Conservation (phyloP, 2,113 vertebrate genomes). For the Austrofundulus limnaeus region DNA sequence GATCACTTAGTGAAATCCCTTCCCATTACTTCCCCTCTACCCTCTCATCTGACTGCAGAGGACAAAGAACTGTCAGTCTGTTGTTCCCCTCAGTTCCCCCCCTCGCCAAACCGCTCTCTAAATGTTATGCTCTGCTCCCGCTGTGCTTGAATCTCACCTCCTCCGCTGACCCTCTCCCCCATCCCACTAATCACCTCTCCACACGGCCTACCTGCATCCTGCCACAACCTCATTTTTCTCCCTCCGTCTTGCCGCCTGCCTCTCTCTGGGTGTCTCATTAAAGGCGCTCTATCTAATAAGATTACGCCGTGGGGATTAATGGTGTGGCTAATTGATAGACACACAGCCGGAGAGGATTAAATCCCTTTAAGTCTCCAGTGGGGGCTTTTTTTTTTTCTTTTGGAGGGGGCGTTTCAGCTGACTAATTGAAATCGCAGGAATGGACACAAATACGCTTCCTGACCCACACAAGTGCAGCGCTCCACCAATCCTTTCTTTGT, state of each 20-base stretch:
- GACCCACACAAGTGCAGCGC: constrained; percentile 41
- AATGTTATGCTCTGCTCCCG: constrained; percentile 52
- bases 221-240: constrained; percentile 57
- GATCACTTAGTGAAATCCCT: constrained; percentile 51
- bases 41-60: constrained; percentile 2
- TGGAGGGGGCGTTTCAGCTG: constrained; percentile 53
- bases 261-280: constrained; percentile 77
- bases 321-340: constrained; percentile 82
- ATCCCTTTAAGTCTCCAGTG: constrained; percentile 73
- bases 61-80: constrained; percentile 15
- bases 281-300: constrained; percentile 78
- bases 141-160: constrained; percentile 23
- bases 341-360: constrained; percentile 76
- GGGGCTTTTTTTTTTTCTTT: constrained; percentile 57
- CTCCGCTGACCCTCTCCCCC: constrained; percentile 47
- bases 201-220: constrained; percentile 59
- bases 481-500: constrained; percentile 13
- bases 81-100: constrained; percentile 18
- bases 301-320: constrained; percentile 81
- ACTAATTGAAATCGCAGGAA: constrained; percentile 77
- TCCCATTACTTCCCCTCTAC: constrained; percentile 41
- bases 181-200: constrained; percentile 65
- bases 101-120: constrained; percentile 25
- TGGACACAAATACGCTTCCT: constrained; percentile 66
- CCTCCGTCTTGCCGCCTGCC: constrained; percentile 26